Evolutionary conservation across 2,888 invertebrate genomes (phyloP), one percentile per base, ranked within the genome.

Genomic region (Ceraclea dissimilis): DNA sequence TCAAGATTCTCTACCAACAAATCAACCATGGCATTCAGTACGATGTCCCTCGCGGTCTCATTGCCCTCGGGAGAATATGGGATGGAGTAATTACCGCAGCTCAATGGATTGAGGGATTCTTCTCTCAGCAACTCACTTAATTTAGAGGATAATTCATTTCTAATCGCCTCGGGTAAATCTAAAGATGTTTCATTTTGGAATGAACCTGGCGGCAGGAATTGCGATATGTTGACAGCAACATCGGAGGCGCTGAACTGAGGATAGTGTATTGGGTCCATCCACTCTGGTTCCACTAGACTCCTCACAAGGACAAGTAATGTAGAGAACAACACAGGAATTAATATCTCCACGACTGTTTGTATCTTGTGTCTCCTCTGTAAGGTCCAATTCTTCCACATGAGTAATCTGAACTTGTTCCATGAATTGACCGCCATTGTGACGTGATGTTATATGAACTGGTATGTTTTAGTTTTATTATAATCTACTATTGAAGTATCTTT

Each of bases 371-470:
- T 76, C 75, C 81, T 85, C 73, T 90, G 89, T 46, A 90, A 79
- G 2, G 85, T 70, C 73, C 84, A 88, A 70, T 91, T 92, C 73
- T 92, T 92, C 91, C 91, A 92, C 70, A 89, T 78, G 57, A 92
- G 72, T 60, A 92, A 73, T 13, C 76, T 68, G 67, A 90, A 86
- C 68, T 85, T 85, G 31, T 76, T 72, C 68, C 73, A 76, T 11
- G 11, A 31, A 11, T 31, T 31, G 31, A 31, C 31, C n/a, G n/a
- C n/a, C 31, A 31, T 31, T 6, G 31, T 31, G 31, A 31, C n/a
- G n/a, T n/a, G n/a, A n/a, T n/a, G n/a, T n/a, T n/a, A n/a, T n/a
- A n/a, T n/a, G n/a, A n/a, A n/a, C n/a, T n/a, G n/a, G n/a, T n/a
- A n/a, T n/a, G n/a, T n/a, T n/a, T n/a, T n/a, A n/a, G n/a, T n/a